Conservation (phyloP, 2,888 invertebrate genomes). For the Eristalis pertinax region DNA sequence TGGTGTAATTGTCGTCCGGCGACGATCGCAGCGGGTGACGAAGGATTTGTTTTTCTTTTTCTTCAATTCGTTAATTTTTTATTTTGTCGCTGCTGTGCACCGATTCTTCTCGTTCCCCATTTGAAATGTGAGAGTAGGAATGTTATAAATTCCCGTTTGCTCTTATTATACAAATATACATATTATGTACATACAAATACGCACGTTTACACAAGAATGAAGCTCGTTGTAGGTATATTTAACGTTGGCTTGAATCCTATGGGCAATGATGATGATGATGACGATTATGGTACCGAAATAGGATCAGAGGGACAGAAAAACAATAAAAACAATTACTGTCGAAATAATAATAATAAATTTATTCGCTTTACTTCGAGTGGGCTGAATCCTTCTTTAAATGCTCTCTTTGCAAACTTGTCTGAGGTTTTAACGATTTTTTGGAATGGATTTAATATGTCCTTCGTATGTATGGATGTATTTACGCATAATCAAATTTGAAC, state of each 20-base stretch:
- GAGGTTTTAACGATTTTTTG: background rate
- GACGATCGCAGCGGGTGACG: constrained; percentile 18
- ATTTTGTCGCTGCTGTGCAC: constrained; percentile 8
- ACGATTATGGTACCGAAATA: constrained; percentile 2
- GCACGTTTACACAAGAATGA: background rate
- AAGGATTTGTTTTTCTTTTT: constrained; percentile 13
- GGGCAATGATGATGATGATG: constrained; percentile 31
- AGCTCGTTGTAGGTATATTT: background rate
- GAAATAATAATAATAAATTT: constrained; percentile 59
- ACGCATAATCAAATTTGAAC: no score
- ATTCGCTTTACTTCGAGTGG: constrained; percentile 32
- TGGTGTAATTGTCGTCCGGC: constrained; percentile 25
- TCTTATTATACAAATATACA: constrained; percentile 35
- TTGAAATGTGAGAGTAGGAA: constrained; percentile 54
- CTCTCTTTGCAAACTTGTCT: background rate
- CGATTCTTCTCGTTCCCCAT: constrained; percentile 38
- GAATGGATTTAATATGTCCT: no score
- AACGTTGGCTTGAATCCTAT: constrained; percentile 44
- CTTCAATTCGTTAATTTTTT: constrained; percentile 10
- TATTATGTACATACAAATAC: background rate
- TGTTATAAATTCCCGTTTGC: constrained; percentile 54
- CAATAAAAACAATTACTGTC: constrained; percentile 51
- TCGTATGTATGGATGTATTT: no score
- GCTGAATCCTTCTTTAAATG: constrained; percentile 15
- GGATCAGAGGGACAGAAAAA: constrained; percentile 5